phyloP scores from a whole-genome alignment of 2,797 vertebrate species.

The Smutsia temminckii region DNA sequence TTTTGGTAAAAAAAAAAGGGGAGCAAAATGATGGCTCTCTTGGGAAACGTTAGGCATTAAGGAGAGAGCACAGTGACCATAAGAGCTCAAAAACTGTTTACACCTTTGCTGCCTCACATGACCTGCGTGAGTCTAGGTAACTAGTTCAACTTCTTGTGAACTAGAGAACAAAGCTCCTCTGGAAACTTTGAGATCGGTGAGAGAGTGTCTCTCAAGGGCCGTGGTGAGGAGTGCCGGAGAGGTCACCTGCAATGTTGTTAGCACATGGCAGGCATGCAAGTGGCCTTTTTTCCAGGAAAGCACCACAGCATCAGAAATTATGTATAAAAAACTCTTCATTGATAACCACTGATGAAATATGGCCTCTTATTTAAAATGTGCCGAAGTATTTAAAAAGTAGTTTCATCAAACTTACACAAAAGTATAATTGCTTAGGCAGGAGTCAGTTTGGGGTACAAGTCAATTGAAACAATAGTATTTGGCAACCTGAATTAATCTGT shows the following conservation, averaged over 20 bases:
- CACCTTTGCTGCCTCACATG: neutral
- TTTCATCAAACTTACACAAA: neutral
- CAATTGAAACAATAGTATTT: neutral
- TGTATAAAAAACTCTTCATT: neutral
- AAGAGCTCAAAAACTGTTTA: neutral
- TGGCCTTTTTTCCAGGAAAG: neutral
- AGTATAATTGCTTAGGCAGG: neutral
- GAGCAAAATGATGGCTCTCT: neutral
- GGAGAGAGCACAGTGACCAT: neutral
- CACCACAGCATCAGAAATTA: neutral
- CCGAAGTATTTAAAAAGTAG: neutral
- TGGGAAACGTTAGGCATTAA: neutral
- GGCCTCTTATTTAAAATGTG: neutral
- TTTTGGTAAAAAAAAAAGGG: neutral
- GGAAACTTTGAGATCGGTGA: neutral
- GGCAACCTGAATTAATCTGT: slow-evolving; percentile 12
- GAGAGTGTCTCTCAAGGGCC: neutral
- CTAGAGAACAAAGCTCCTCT: neutral
- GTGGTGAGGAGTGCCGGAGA: neutral
- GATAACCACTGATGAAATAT: neutral
- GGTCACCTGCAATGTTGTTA: no score
- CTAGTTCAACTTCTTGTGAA: neutral
- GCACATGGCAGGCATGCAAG: neutral
- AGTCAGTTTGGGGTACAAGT: neutral
- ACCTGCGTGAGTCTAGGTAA: neutral